phyloP scores from a whole-genome alignment of 2,797 vertebrate species.

The Aldrovandia affinis region DNA sequence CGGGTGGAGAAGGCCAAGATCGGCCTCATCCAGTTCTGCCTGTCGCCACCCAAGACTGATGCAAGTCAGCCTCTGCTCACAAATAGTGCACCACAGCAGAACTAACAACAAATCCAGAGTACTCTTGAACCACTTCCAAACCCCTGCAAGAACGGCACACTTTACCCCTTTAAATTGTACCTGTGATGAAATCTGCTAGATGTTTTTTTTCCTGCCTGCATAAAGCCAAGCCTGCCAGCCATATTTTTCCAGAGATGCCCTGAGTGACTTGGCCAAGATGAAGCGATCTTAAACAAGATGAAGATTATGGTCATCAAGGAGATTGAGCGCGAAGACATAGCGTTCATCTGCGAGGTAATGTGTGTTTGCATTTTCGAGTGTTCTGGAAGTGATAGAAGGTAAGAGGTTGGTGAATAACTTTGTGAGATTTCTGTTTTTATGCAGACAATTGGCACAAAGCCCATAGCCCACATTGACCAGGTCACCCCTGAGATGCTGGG shows the following conservation, averaged over 20 bases:
- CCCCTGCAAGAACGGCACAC: no score
- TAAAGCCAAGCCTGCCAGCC: no score
- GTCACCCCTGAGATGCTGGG: constrained; percentile 93
- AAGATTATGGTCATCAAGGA: constrained; percentile 99
- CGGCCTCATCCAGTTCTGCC: constrained; percentile 96
- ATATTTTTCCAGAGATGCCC: constrained; percentile 82
- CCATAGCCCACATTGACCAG: constrained; percentile 95
- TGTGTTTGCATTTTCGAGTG: no score
- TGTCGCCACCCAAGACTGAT: constrained; percentile 97
- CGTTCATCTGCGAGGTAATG: constrained; percentile 96
- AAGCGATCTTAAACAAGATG: constrained; percentile 98
- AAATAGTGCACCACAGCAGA: neutral
- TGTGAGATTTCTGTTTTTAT: neutral
- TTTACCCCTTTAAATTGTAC: no score
- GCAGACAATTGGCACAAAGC: constrained; percentile 94
- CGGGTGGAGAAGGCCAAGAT: constrained; percentile 98
- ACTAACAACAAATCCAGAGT: neutral
- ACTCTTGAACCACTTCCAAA: no score
- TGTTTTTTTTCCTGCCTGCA: neutral
- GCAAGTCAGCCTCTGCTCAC: constrained; percentile 72
- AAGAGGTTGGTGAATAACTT: neutral
- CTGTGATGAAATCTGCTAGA: no score
- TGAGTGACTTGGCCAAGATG: constrained; percentile 97
- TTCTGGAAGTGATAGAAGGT: neutral
- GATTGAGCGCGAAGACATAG: constrained; percentile 96